Percentiles rank a stretch among this genome's conserved stretches.
Evolutionary conservation across 2,888 invertebrate species (phyloP).

Genomic region (Meteorus colon): DNA sequence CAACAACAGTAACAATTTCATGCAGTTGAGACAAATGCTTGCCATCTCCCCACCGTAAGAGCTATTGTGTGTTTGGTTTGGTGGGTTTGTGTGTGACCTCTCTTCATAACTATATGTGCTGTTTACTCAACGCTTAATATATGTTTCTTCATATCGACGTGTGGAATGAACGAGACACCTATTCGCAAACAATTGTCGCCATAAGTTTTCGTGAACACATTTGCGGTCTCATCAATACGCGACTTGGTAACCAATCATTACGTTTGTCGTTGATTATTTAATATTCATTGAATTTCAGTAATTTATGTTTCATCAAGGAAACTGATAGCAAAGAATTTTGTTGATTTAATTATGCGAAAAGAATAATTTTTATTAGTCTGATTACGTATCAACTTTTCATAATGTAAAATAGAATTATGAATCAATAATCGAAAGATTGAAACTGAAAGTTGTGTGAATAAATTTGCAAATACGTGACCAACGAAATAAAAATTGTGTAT

Average conservation of each 20-base stretch:
- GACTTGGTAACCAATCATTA: conserved; percentile 55
- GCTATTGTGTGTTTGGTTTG: conserved; percentile 14
- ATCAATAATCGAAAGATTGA: not conserved
- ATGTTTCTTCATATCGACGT: conserved; percentile 62
- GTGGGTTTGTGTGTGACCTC: conserved; percentile 54
- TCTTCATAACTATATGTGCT: conserved; percentile 58
- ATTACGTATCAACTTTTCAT: not conserved
- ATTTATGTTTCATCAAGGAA: not conserved
- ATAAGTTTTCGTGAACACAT: conserved; percentile 50
- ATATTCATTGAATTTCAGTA: conserved; percentile 16
- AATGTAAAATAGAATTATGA: not conserved
- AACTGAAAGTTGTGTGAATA: conserved; percentile 4
- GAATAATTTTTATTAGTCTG: not conserved
- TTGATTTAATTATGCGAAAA: not conserved
- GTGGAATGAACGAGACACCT: conserved; percentile 14
- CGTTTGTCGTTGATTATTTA: not conserved
- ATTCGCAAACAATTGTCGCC: conserved; percentile 18
- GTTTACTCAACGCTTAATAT: conserved; percentile 45
- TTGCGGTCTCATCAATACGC: conserved; percentile 51
- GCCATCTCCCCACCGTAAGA: conserved; percentile 53
- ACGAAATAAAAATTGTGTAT: not conserved
- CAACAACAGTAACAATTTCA: conserved; percentile 51
- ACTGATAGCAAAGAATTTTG: not conserved
- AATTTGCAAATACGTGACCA: conserved; percentile 3
- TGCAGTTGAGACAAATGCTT: conserved; percentile 41